Conservation (phyloP, 2,113 vertebrate species). For the Brienomyrus longianalis region DNA sequence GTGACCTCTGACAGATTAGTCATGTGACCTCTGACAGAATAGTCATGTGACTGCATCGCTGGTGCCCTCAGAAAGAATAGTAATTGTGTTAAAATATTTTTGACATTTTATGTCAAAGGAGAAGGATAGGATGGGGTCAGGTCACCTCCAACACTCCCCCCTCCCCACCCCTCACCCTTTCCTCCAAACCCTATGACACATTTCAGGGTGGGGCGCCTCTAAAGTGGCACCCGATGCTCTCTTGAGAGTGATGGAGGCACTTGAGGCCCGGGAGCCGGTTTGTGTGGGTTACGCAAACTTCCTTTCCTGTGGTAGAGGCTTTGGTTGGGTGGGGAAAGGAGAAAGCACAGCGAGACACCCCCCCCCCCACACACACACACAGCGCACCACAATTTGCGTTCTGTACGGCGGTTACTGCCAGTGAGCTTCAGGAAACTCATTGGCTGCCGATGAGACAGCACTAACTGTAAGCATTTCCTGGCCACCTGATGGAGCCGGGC, state of each 20-base stretch:
- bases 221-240: background rate
- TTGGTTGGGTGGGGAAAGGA: slow-evolving; percentile 26
- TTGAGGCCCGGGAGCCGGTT: background rate
- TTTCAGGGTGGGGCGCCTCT: background rate
- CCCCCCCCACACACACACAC: background rate
- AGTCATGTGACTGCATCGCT: background rate
- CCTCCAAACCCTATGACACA: background rate
- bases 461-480: slow-evolving; percentile 60
- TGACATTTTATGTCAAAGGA: background rate
- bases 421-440: slow-evolving; percentile 48
- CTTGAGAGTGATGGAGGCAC: background rate
- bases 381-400: slow-evolving; percentile 11
- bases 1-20: background rate
- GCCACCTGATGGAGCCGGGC: slow-evolving; percentile 35
- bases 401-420: slow-evolving; percentile 38
- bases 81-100: background rate
- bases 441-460: slow-evolving; percentile 60
- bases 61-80: background rate
- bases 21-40: background rate
- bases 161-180: background rate
- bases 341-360: slow-evolving; percentile 30
- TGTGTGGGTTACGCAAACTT: slow-evolving; percentile 53
- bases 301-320: slow-evolving; percentile 53
- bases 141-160: background rate
- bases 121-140: background rate